Evolutionary conservation across 2,113 vertebrate species (phyloP), one percentile per base, ranked within the genome.

Genomic region (Myrmecobius fasciatus): DNA sequence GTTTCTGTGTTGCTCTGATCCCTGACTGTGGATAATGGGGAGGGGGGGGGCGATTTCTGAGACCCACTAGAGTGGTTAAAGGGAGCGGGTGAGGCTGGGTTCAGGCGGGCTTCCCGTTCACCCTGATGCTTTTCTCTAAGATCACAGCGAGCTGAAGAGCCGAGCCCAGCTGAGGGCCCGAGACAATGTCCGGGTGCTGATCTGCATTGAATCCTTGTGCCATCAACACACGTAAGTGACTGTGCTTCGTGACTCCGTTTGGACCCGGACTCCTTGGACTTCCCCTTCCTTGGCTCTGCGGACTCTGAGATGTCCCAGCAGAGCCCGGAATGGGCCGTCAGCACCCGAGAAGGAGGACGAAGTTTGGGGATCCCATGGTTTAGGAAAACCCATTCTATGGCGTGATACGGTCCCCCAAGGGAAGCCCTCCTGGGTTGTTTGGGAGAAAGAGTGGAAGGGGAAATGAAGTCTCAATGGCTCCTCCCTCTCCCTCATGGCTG

Each of bases 201-300:
- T 99, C 98, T 99, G 99, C 98, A 99, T 99, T 0, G 99, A 99
- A 92, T 99, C 99, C 0, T 98, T 99, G 60, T 99, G 99, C 95
- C 99, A 99, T 94, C 98, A 99, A 97, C 99, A 99, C 98, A 99
- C 98, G 99, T 99, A 98, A 98, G 99, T 98, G 0, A 36, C 94
- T 11, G 26, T 43, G 43, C 47, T 20, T 75, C 12, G 22, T 43
- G n/a, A 3, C 54, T 67, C 22, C 22, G 67, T 4, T 43, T 1
- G 20, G 17, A 24, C 49, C 47, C 24, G 49, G 91, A 8, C 31
- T 10, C 47, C 52, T 52, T 0, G 12, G 28, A 75, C 67, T 43
- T 31, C 93, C 67, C 0, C 53, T 43, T 75, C 11, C 2, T 53
- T 12, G 22, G 8, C 25, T 20, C 17, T 75, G 67, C 36, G n/a